Evolutionary conservation across 2,797 vertebrate species (phyloP).

Genomic region (Sebastes steindachneri): DNA sequence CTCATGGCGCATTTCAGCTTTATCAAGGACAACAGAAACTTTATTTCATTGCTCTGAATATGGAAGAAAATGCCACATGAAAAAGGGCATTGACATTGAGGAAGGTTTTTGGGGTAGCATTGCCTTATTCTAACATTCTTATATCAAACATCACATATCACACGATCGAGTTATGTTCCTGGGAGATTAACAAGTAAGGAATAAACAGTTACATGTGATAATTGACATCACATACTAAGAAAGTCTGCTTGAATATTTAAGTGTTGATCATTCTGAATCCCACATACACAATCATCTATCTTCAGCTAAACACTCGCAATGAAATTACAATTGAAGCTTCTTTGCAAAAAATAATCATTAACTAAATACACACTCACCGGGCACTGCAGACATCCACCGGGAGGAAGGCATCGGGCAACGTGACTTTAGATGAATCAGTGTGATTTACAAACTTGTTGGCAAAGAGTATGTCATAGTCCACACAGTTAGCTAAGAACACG

Average conservation of each 20-base stretch:
- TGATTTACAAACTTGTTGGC: slow-evolving; percentile 98
- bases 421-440: slow-evolving; percentile 95
- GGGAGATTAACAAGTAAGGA: background rate
- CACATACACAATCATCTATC: background rate
- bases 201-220: background rate
- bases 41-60: background rate
- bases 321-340: background rate
- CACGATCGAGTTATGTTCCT: background rate
- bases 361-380: slow-evolving; percentile 79
- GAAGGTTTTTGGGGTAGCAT: background rate
- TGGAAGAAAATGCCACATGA: background rate
- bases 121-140: background rate
- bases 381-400: slow-evolving; percentile 91
- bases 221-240: background rate
- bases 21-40: background rate
- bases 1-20: background rate
- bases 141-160: background rate
- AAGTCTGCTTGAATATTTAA: background rate
- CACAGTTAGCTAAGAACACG: slow-evolving; percentile 97
- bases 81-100: background rate
- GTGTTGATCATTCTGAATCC: background rate
- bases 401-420: slow-evolving; percentile 95
- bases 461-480: slow-evolving; percentile 98
- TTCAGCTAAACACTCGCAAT: background rate
- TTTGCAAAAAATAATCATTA: background rate